These are phyloP conservation scores for Caenorhabditis imperialis DNA, from an alignment of 2,888 invertebrate species.

Conservation along the genomic window DNA sequence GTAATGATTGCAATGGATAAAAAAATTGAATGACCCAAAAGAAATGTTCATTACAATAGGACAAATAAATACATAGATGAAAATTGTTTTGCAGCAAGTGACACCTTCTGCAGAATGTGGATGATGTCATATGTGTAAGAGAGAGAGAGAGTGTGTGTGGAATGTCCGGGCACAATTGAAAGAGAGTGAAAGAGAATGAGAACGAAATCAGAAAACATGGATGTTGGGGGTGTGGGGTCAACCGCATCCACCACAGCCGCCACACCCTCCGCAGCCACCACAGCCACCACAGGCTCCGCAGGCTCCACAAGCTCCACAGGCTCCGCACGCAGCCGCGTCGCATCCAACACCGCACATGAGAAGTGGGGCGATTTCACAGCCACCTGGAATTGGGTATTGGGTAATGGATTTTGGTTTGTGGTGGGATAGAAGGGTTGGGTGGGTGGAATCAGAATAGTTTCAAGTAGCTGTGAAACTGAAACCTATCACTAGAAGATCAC, in stretches of 20 bases:
- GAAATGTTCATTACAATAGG: too few species aligned
- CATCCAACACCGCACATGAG: slow-evolving; percentile 68
- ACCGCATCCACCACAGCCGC: slow-evolving; percentile 60
- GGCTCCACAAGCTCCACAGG: slow-evolving; percentile 65
- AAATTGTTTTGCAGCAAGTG: too few species aligned
- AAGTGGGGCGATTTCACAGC: slow-evolving; percentile 63
- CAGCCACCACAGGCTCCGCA: slow-evolving; percentile 71
- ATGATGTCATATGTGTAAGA: slow-evolving; percentile 39
- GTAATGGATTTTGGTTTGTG: too few species aligned
- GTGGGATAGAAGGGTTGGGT: too few species aligned
- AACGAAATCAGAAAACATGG: background rate
- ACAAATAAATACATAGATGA: too few species aligned
- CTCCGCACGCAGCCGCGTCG: slow-evolving; percentile 65
- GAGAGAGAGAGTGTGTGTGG: slow-evolving; percentile 4
- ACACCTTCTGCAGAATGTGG: too few species aligned
- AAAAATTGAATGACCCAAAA: too few species aligned
- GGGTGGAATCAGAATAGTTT: too few species aligned
- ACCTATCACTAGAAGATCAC: too few species aligned
- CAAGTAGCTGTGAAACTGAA: too few species aligned
- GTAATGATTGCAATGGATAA: too few species aligned
- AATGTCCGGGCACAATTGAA: too few species aligned
- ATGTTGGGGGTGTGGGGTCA: slow-evolving; percentile 1
- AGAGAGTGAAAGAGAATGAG: slow-evolving; percentile 1
- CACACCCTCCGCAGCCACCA: slow-evolving; percentile 75
- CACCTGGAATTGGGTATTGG: slow-evolving; percentile 41